These are phyloP conservation scores for Lepidochrysops patricia DNA, from an alignment of 2,888 invertebrate species.

Conservation along the genomic window DNA sequence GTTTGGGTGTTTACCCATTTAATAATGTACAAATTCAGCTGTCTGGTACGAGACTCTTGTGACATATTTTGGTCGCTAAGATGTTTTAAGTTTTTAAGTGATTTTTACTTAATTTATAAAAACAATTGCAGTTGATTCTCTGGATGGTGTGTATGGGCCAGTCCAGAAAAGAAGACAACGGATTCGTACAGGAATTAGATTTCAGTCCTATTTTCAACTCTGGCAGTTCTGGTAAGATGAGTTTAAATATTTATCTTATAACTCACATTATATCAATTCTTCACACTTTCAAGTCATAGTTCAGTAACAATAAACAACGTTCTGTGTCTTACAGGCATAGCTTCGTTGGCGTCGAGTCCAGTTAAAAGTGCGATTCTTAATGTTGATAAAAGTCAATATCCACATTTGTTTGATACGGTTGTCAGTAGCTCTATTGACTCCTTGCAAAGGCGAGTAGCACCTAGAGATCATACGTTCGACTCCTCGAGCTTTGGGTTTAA, in stretches of 20 bases:
- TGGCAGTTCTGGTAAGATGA: constrained; percentile 46
- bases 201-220: constrained; percentile 70
- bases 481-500: constrained; percentile 63
- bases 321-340: constrained; percentile 51
- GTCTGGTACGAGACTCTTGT: constrained; percentile 47
- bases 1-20: constrained; percentile 61
- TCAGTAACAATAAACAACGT: constrained; percentile 5
- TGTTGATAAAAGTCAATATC: constrained; percentile 64
- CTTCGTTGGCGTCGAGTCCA: constrained; percentile 62
- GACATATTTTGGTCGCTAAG: background rate
- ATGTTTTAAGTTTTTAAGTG: constrained; percentile 13
- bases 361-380: constrained; percentile 56
- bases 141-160: constrained; percentile 55
- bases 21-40: constrained; percentile 52
- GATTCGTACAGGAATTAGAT: constrained; percentile 71
- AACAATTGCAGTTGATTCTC: constrained; percentile 56
- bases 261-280: background rate
- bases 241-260: constrained; percentile 14
- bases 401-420: constrained; percentile 58
- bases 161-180: constrained; percentile 46
- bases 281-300: background rate
- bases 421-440: constrained; percentile 69
- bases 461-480: constrained; percentile 55
- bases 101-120: constrained; percentile 18
- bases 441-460: constrained; percentile 53